A percentile compares a stretch with the other conserved stretches of the same genome.
Conservation (phyloP, 1,140 invertebrate species). For the Hestina assimilis region DNA sequence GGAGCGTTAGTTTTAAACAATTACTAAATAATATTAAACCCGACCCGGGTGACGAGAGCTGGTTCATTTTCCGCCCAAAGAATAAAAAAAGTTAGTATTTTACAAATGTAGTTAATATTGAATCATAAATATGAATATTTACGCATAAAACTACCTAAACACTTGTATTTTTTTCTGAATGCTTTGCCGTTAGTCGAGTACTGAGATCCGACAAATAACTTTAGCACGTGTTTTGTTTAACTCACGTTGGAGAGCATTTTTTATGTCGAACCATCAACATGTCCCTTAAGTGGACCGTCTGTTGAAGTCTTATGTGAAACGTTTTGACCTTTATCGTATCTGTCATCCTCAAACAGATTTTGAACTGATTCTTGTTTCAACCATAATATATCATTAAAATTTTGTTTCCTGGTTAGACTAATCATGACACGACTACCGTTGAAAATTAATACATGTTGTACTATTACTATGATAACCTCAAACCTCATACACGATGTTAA, state of each 20-base stretch:
- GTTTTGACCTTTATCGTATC: neutral
- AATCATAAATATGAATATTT: too few species aligned
- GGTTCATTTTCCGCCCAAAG: too few species aligned
- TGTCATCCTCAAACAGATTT: neutral
- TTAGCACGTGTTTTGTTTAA: neutral
- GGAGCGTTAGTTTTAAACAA: too few species aligned
- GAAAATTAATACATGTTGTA: slow-evolving; percentile 26
- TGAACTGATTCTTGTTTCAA: too few species aligned
- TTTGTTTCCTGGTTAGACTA: slow-evolving; percentile 6
- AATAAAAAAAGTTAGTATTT: too few species aligned
- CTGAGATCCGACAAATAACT: neutral
- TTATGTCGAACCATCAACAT: neutral
- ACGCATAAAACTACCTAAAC: too few species aligned
- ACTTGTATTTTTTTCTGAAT: too few species aligned
- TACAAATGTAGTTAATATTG: too few species aligned
- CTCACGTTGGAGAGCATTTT: neutral
- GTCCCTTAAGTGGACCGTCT: neutral
- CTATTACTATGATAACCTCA: slow-evolving; percentile 37
- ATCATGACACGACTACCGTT: slow-evolving; percentile 26
- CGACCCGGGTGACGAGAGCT: too few species aligned
- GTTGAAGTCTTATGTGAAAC: neutral
- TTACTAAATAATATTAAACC: too few species aligned
- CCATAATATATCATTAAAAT: neutral
- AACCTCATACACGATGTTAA: slow-evolving; percentile 28
- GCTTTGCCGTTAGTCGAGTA: too few species aligned